Percentiles rank a stretch among this genome's conserved stretches.
phyloP scores from a whole-genome alignment of 2,797 vertebrate genomes.

The Tolypeutes matacus region DNA sequence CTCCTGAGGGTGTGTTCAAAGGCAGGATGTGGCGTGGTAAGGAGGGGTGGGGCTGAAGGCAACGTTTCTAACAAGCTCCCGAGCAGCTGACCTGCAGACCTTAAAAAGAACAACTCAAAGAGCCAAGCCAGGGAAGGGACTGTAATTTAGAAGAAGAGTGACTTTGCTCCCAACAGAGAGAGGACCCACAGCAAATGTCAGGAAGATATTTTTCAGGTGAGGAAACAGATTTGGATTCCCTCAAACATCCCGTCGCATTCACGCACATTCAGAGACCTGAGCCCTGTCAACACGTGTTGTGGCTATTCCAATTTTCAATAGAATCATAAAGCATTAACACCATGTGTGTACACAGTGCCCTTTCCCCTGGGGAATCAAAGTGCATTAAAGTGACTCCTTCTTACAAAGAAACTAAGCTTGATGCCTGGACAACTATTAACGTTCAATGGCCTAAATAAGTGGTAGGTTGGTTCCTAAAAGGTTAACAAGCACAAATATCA shows the following conservation, averaged over 20 bases:
- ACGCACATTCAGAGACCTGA: not conserved
- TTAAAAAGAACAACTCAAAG: not conserved
- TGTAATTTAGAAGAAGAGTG: not conserved
- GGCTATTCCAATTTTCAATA: not conserved
- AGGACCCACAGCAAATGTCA: not conserved
- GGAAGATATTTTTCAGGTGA: not conserved
- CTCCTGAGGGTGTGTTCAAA: not conserved
- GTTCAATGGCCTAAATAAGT: not conserved
- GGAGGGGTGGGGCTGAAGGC: not conserved
- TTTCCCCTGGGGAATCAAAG: not conserved
- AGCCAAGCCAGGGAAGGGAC: not conserved
- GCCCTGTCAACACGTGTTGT: not conserved
- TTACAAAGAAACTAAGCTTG: conserved; percentile 45
- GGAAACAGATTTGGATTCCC: not conserved
- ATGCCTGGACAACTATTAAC: not conserved
- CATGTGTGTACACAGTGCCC: not conserved
- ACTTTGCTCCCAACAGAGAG: not conserved
- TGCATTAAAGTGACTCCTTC: conserved; percentile 23
- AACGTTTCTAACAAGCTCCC: conserved; percentile 4
- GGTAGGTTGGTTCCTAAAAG: not conserved
- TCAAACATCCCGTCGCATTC: not conserved
- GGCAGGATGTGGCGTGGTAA: not conserved
- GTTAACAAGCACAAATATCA: not conserved
- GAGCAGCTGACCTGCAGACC: not conserved
- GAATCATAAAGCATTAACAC: not conserved